Evolutionary conservation across 2,888 invertebrate species (phyloP).

Genomic region (Leptopilina myrica): DNA sequence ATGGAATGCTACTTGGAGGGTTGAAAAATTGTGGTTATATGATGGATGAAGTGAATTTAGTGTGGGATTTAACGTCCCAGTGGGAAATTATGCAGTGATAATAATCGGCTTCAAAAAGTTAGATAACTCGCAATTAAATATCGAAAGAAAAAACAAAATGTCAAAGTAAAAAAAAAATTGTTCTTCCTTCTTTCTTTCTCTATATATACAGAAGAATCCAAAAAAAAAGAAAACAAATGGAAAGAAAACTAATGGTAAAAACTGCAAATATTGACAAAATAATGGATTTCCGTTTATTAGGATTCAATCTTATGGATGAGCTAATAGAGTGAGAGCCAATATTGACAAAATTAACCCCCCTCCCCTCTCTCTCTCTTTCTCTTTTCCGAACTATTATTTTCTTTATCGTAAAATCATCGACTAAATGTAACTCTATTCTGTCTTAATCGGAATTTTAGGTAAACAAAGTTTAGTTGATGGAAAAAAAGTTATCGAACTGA

Average conservation of each 20-base stretch:
- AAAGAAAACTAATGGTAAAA: too few species aligned
- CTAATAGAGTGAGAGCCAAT: not conserved
- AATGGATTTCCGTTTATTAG: not conserved
- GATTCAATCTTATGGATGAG: not conserved
- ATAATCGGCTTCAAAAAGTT: constrained; percentile 4
- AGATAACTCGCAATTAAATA: too few species aligned
- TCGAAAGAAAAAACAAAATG: too few species aligned
- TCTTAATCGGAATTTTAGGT: too few species aligned
- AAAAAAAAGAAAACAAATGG: too few species aligned
- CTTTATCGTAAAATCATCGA: too few species aligned
- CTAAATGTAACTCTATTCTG: too few species aligned
- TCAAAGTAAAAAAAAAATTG: too few species aligned
- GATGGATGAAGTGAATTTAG: constrained; percentile 20
- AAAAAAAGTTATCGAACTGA: too few species aligned
- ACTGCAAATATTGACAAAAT: constrained; percentile 7
- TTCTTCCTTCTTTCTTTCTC: not conserved
- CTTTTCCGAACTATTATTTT: too few species aligned
- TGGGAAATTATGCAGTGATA: constrained; percentile 16
- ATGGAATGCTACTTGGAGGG: not conserved
- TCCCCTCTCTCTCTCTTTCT: too few species aligned
- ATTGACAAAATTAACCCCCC: not conserved
- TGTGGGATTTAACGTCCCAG: constrained; percentile 17
- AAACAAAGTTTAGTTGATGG: too few species aligned
- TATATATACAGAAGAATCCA: not conserved
- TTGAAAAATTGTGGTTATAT: constrained; percentile 8